Percentiles rank a stretch among this genome's conserved stretches.
phyloP scores from a whole-genome alignment of 2,888 invertebrate genomes.

The Metopia argyrocephala region DNA sequence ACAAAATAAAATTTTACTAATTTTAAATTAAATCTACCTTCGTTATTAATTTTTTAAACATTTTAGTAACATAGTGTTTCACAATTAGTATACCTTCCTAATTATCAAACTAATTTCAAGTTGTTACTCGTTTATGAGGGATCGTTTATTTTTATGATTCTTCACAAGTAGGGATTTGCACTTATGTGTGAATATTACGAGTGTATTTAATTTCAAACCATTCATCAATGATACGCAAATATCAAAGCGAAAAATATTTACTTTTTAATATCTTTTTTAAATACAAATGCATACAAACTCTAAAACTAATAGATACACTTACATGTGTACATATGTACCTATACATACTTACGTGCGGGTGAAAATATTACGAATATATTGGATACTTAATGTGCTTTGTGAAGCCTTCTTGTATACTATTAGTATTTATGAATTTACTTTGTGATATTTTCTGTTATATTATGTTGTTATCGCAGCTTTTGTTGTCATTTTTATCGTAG shows the following conservation, averaged over 20 bases:
- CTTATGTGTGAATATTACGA: constrained; percentile 4
- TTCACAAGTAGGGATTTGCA: constrained; percentile 15
- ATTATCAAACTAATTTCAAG: constrained; percentile 3
- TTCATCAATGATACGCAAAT: constrained; percentile 56
- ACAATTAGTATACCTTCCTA: constrained; percentile 7
- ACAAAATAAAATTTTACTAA: no score
- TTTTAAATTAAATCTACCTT: neutral
- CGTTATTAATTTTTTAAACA: no score
- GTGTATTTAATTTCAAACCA: constrained; percentile 31
- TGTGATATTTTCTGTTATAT: constrained; percentile 47
- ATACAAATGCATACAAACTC: neutral
- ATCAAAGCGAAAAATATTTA: constrained; percentile 59
- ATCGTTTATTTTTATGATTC: constrained; percentile 28
- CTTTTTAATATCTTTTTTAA: constrained; percentile 16
- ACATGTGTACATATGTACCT: neutral
- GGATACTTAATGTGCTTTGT: constrained; percentile 5
- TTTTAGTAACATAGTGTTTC: neutral
- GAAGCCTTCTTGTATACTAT: neutral
- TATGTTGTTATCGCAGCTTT: constrained; percentile 43
- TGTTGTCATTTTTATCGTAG: constrained; percentile 59
- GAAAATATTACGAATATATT: neutral
- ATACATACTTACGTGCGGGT: neutral
- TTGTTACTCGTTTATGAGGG: constrained; percentile 30
- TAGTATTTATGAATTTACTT: constrained; percentile 23
- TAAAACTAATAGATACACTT: neutral